Evolutionary conservation across 2,797 vertebrate genomes (phyloP).

Genomic region (Epinephelus coioides): DNA sequence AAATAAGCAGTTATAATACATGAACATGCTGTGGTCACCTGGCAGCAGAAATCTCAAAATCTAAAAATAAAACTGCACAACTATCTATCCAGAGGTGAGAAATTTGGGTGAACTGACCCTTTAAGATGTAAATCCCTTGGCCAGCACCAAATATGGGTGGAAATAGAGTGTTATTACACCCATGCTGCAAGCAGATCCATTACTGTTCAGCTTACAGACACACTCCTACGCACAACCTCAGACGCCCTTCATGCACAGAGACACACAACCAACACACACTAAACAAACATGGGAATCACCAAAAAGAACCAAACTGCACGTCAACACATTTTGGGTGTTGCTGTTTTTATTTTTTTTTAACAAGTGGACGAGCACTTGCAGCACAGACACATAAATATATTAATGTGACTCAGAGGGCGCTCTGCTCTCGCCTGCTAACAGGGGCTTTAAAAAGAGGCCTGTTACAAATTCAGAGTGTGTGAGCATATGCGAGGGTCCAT

Average conservation of each 20-base stretch:
- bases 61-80: background rate
- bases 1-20: no score
- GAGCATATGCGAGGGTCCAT: constrained; percentile 17
- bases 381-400: constrained; percentile 53
- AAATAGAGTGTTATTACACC: constrained; percentile 70
- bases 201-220: constrained; percentile 44
- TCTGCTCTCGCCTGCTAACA: constrained; percentile 35
- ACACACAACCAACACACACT: constrained; percentile 15
- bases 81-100: background rate
- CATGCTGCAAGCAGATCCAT: constrained; percentile 46
- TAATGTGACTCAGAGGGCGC: constrained; percentile 40
- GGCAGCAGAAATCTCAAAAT: constrained; percentile 3
- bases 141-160: constrained; percentile 41
- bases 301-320: constrained; percentile 26
- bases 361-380: constrained; percentile 7
- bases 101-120: constrained; percentile 44
- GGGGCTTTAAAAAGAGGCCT: constrained; percentile 32
- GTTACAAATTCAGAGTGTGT: constrained; percentile 32
- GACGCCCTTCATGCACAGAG: background rate
- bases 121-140: constrained; percentile 57
- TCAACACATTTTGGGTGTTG: constrained; percentile 19
- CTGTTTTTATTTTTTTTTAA: constrained; percentile 3
- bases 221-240: constrained; percentile 34
- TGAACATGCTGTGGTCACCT: constrained; percentile 4
- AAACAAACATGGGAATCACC: constrained; percentile 51